phyloP scores from a whole-genome alignment of 2,888 invertebrate species.

The Eueremaeus valkanovi region DNA sequence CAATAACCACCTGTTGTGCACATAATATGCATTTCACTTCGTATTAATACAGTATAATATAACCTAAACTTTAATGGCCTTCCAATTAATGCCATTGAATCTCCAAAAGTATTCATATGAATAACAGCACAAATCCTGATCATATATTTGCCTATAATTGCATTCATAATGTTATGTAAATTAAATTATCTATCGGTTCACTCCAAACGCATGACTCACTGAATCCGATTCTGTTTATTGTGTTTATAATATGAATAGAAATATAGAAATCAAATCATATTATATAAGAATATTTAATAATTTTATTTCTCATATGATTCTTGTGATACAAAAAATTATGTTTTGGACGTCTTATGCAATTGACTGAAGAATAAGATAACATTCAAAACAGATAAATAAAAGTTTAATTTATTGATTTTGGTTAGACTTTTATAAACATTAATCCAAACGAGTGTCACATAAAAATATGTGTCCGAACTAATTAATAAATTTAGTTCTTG shows the following conservation, averaged over 20 bases:
- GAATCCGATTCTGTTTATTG: background rate
- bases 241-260: background rate
- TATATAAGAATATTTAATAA: background rate
- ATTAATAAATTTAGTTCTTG: slow-evolving; percentile 16
- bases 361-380: slow-evolving; percentile 13
- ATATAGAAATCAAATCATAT: background rate
- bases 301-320: slow-evolving; percentile 11
- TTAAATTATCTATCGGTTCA: background rate
- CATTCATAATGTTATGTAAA: background rate
- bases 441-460: slow-evolving; percentile 9
- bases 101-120: too few species aligned
- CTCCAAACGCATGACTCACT: too few species aligned
- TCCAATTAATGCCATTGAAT: too few species aligned
- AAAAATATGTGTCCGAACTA: slow-evolving; percentile 6
- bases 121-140: too few species aligned
- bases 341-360: background rate
- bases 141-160: background rate
- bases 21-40: background rate
- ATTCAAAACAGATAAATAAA: slow-evolving; percentile 21
- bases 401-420: slow-evolving; percentile 2
- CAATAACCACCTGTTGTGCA: slow-evolving; percentile 9
- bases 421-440: background rate
- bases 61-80: too few species aligned
- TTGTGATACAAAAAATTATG: background rate
- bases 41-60: background rate